Base-by-base conservation (phyloP, 2,113 vertebrate genomes). In the Phrynosoma platyrhinos region DNA sequence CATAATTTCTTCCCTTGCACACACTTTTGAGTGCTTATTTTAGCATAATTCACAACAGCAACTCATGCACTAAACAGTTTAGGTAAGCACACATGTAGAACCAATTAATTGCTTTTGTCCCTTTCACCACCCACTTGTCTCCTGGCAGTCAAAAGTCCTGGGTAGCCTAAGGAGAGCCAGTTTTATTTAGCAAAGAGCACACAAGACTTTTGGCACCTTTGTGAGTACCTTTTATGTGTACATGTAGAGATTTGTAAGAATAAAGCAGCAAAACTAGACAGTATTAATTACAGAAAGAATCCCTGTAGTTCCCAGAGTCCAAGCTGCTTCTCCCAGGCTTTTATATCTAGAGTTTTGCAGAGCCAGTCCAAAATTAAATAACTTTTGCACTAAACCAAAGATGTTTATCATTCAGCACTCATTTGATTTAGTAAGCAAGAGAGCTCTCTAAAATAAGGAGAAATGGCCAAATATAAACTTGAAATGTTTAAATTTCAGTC, bases 21-120 rank as follows among this genome's bases (percentile, higher is more conserved):
- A 91, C 0, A 58, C 88, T 92, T 94, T 88, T 92, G 91, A 92
- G 93, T 13, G 62, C 90, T 77, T 87, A 80, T 90, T 91, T 90
- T 85, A 94, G 77, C 88, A 91, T 90, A 88, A 94, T 95, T 94
- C 88, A 91, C 72, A 90, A 77, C 85, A 83, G 85, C 93, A 83
- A 93, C 79, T 91, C 85, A 53, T 92, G 90, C 92, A 89, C 90
- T 74, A 94, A 92, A 94, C 90, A 90, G 90, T 91, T 82, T 82
- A 85, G 91, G 72, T 89, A 89, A 86, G 92, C 91, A 47, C 72
- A 87, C 79, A 84, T 66, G 81, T 75, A 75, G 91, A 80, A 90
- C 79, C 81, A 90, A 83, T 90, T 86, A 82, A 42, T 78, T 13
- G 64, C 64, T 66, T 66, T 66, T 66, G 85, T 91, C 9, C 47